Percentiles rank a stretch among this genome's conserved stretches.
These are phyloP conservation scores for Callopanchax toddi DNA, from an alignment of 2,113 vertebrate species.

Conservation along the genomic window DNA sequence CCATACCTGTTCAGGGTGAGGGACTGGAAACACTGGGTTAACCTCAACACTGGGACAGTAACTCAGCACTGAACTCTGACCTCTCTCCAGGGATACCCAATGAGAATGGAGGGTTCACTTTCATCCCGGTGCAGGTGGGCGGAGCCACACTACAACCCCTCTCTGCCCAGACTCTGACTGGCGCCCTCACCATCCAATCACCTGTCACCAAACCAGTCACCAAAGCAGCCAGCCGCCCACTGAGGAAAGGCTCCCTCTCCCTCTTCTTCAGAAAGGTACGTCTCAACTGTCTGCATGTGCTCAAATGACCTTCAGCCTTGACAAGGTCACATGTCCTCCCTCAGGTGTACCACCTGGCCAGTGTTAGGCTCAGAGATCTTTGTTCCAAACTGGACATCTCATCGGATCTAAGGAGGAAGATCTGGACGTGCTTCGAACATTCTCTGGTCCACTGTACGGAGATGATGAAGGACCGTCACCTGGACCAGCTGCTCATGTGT, in stretches of 20 bases:
- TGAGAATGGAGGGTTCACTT: constrained; percentile 88
- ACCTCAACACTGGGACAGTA: background rate
- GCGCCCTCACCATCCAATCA: constrained; percentile 67
- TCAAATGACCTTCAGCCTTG: background rate
- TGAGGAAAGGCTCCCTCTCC: constrained; percentile 89
- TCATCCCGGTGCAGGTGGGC: constrained; percentile 77
- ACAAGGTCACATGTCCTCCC: background rate
- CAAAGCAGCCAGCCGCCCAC: constrained; percentile 72
- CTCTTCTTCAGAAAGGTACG: constrained; percentile 95
- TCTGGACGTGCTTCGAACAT: constrained; percentile 95
- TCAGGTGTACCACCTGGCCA: constrained; percentile 94
- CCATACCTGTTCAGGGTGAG: constrained; percentile 87
- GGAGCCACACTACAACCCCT: constrained; percentile 80
- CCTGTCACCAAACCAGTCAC: constrained; percentile 59
- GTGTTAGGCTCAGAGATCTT: constrained; percentile 90
- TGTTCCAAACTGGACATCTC: constrained; percentile 91
- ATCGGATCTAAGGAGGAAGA: constrained; percentile 88
- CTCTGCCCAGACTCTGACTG: constrained; percentile 76
- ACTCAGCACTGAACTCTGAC: constrained; percentile 5
- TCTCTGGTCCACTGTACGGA: constrained; percentile 90
- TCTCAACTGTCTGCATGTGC: background rate
- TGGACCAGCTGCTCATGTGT: constrained; percentile 95
- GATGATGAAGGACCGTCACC: constrained; percentile 91
- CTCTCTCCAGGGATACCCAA: constrained; percentile 87
- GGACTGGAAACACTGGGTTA: background rate